Conservation (phyloP, 2,113 vertebrate genomes). For the Tringa solitaria region DNA sequence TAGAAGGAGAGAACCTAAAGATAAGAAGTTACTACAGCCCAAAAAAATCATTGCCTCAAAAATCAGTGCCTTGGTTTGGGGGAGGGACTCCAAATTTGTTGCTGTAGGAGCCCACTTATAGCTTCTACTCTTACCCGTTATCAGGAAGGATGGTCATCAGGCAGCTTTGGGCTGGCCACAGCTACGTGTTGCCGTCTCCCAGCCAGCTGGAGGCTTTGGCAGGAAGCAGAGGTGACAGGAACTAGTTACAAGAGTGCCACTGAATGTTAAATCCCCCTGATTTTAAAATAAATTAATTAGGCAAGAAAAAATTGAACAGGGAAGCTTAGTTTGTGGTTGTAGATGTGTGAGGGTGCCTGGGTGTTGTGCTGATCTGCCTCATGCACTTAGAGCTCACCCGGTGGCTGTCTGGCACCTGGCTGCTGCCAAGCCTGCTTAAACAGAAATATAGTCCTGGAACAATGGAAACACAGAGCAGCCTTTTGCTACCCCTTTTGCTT, state of each 20-base stretch:
- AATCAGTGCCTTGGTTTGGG: not conserved
- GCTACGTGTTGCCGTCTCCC: fast-evolving
- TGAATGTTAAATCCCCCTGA: not conserved
- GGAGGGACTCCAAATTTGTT: not conserved
- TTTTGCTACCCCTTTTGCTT: not conserved
- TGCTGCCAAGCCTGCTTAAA: not conserved
- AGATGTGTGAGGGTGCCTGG: not conserved
- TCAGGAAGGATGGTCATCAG: fast-evolving
- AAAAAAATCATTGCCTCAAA: not conserved
- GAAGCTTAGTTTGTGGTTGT: not conserved
- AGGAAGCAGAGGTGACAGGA: not conserved
- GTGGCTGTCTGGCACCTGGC: not conserved
- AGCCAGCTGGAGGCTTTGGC: not conserved
- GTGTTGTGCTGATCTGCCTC: not conserved
- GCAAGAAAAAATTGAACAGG: not conserved
- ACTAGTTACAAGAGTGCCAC: not conserved
- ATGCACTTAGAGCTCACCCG: not conserved
- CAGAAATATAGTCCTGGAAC: not conserved
- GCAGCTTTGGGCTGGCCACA: not conserved
- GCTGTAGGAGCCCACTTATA: not conserved
- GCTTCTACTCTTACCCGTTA: fast-evolving
- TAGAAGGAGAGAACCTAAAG: not conserved
- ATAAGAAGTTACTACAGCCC: not conserved
- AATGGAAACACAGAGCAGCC: not conserved
- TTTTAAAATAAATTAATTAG: not conserved